Percentiles rank a stretch among this genome's conserved stretches.
These are phyloP conservation scores for Dinoponera quadriceps DNA, from an alignment of 1,140 invertebrate genomes.

Conservation along the genomic window DNA sequence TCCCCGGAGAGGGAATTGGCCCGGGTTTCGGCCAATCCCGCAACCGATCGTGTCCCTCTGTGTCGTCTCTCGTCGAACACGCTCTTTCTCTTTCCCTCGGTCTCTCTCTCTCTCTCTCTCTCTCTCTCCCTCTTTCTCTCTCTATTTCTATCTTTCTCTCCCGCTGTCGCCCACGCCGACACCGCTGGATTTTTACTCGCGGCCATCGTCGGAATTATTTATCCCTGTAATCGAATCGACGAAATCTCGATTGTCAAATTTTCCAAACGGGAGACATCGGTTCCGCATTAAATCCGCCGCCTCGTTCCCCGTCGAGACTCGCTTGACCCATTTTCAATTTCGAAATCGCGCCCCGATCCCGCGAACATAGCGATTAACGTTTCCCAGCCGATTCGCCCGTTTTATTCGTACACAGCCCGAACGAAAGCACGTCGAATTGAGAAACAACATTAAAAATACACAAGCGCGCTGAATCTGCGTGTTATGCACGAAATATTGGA, in stretches of 20 bases:
- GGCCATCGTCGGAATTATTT: conserved; percentile 32
- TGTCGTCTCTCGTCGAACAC: not conserved
- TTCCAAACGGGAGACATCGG: not conserved
- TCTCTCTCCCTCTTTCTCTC: not conserved
- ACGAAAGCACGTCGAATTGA: too few species aligned
- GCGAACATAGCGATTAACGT: not conserved
- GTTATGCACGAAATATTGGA: not conserved
- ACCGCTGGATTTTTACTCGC: conserved; percentile 1
- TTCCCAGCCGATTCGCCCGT: conserved; percentile 3
- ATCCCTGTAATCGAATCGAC: conserved; percentile 43
- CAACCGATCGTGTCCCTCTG: not conserved
- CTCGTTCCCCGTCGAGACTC: not conserved
- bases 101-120: not conserved
- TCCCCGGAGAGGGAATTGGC: conserved; percentile 68
- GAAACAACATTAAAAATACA: conserved; percentile 14
- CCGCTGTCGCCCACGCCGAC: too few species aligned
- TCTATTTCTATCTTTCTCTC: not conserved
- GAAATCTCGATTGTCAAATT: conserved; percentile 13
- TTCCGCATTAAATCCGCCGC: not conserved
- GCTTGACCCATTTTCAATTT: conserved; percentile 37
- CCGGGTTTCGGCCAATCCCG: conserved; percentile 62
- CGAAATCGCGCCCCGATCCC: not conserved
- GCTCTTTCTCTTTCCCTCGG: not conserved
- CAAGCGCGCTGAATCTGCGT: too few species aligned
- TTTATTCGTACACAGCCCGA: too few species aligned